Conservation (phyloP, 2,888 invertebrate genomes). For the Hofmannophila pseudospretella region DNA sequence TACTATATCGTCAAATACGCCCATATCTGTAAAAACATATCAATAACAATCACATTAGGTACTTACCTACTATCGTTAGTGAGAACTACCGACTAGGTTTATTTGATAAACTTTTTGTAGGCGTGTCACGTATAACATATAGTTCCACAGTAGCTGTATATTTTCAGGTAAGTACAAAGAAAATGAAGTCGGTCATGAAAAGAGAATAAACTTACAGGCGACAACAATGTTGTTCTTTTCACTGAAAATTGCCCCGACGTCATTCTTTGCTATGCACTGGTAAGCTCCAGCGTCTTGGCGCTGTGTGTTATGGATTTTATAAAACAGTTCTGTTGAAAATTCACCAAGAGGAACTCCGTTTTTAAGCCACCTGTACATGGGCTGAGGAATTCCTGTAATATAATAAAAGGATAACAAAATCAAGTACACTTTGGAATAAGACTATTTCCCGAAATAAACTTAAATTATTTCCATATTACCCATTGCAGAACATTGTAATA, state of each 20-base stretch:
- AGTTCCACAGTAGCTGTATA: too few relatives aligned
- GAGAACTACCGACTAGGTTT: neutral
- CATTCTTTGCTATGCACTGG: constrained; percentile 94
- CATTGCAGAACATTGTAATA: constrained; percentile 93
- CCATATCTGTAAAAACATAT: constrained; percentile 84
- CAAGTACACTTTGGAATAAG: too few relatives aligned
- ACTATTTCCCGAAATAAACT: too few relatives aligned
- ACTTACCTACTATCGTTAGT: neutral
- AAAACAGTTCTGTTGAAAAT: constrained; percentile 89
- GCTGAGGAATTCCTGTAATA: constrained; percentile 89
- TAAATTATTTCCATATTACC: constrained; percentile 72
- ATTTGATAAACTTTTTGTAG: too few relatives aligned
- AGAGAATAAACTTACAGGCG: constrained; percentile 87
- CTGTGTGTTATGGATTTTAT: constrained; percentile 88
- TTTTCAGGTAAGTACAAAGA: neutral
- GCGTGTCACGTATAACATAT: too few relatives aligned
- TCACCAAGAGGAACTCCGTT: constrained; percentile 88
- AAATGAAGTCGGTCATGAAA: constrained; percentile 4
- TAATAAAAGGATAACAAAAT: neutral
- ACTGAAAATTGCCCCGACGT: constrained; percentile 94
- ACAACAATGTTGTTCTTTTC: constrained; percentile 93
- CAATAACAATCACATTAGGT: neutral
- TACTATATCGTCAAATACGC: constrained; percentile 84
- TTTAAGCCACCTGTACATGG: constrained; percentile 94
- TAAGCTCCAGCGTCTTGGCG: constrained; percentile 93